Evolutionary conservation across 1,140 invertebrate species (phyloP).

Genomic region (Eueides isabella): DNA sequence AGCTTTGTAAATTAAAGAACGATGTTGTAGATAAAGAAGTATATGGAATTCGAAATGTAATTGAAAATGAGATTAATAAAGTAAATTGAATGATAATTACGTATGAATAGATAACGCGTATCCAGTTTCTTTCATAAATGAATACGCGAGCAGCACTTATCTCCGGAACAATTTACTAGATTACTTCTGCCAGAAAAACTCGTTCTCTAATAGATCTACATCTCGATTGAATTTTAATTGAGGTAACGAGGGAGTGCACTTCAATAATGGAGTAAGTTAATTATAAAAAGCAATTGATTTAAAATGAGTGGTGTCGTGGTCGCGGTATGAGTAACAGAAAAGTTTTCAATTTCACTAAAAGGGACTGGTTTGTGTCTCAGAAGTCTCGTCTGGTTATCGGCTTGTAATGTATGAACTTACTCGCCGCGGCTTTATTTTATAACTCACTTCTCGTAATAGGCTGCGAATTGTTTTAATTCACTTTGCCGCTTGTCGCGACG

Average conservation of each 20-base stretch:
- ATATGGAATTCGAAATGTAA: constrained; percentile 22
- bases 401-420: constrained; percentile 81
- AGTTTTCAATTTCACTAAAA: constrained; percentile 84
- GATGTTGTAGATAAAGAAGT: constrained; percentile 24
- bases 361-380: constrained; percentile 83
- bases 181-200: constrained; percentile 69
- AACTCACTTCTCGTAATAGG: constrained; percentile 80
- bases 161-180: constrained; percentile 62
- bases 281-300: constrained; percentile 82
- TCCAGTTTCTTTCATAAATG: constrained; percentile 34
- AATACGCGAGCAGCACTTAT: constrained; percentile 50
- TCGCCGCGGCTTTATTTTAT: constrained; percentile 78
- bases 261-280: constrained; percentile 78
- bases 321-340: constrained; percentile 80
- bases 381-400: constrained; percentile 82
- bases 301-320: constrained; percentile 75
- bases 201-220: constrained; percentile 60
- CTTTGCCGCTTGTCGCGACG: constrained; percentile 55
- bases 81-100: constrained; percentile 28
- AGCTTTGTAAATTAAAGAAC: constrained; percentile 18
- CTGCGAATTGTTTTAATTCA: constrained; percentile 71
- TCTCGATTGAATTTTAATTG: constrained; percentile 40
- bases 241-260: constrained; percentile 59
- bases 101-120: constrained; percentile 15
- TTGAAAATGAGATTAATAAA: constrained; percentile 29